phyloP scores from a whole-genome alignment of 53 echinoderm and acorn worm genomes.

The Zoroaster sp. region DNA sequence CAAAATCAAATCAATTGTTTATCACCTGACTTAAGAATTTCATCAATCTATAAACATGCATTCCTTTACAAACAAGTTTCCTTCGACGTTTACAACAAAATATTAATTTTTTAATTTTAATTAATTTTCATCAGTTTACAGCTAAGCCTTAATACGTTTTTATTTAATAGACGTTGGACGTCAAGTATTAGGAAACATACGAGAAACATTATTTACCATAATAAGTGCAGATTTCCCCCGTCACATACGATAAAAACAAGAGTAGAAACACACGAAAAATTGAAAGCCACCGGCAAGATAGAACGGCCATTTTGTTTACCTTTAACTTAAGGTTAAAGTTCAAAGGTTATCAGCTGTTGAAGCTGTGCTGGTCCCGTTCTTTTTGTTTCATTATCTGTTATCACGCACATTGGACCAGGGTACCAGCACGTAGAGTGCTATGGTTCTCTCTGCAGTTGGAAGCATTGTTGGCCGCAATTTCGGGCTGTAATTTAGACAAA shows the following conservation, averaged over 20 bases:
- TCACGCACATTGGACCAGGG: too few relatives aligned
- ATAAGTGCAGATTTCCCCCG: conserved; percentile 44
- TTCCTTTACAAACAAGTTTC: too few relatives aligned
- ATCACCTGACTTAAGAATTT: too few relatives aligned
- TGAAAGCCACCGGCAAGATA: conserved; percentile 10
- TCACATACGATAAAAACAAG: conserved; percentile 33
- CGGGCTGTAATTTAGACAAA: neutral
- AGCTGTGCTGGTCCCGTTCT: neutral
- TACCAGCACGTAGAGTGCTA: too few relatives aligned
- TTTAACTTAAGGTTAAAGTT: neutral
- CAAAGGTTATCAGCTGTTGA: conserved; percentile 25
- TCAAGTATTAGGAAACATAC: neutral
- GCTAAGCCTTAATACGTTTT: too few relatives aligned
- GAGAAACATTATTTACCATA: conserved; percentile 6
- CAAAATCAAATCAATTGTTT: too few relatives aligned
- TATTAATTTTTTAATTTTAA: too few relatives aligned
- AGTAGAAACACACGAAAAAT: conserved; percentile 23
- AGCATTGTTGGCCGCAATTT: neutral
- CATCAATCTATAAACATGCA: too few relatives aligned
- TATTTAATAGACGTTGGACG: too few relatives aligned
- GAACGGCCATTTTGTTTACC: conserved; percentile 54
- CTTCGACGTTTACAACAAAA: too few relatives aligned
- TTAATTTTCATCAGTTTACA: too few relatives aligned
- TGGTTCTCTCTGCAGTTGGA: neutral
- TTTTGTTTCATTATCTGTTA: too few relatives aligned